Evolutionary conservation across 1,140 invertebrate genomes (phyloP), one percentile per base, ranked within the genome.

Genomic region (Sarcophaga bullata): DNA sequence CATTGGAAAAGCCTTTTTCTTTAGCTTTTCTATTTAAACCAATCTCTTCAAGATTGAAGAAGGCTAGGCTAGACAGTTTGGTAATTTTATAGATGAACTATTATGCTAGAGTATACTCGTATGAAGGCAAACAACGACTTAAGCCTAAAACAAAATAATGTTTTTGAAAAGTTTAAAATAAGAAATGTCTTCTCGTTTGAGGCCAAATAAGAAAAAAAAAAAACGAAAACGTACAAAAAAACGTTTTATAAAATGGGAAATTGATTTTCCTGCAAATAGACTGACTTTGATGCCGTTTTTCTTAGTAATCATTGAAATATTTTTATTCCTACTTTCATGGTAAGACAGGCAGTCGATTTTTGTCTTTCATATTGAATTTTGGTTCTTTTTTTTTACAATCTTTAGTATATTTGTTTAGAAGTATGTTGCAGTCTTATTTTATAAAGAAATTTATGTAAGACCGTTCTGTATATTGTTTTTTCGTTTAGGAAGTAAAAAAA

Each of bases 181-280:
- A 4, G 25, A 37, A 9, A n/a, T 8, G 37, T 50, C n/a, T 9
- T 49, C 3, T 17, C 9, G 15, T 7, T 7, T 62, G 15, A 62
- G 19, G 8, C 19, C 62, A 72, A 17, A 72, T 25, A 17, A 72
- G 0, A n/a, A 19, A 50, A 49, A 7, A 17, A 49, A 76, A 8
- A 8, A 0, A 49, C 47, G 9, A 9, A 15, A 73, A 46, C 47
- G n/a, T n/a, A 11, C 25, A 6, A 10, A 10, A 37, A 73, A 15
- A 46, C 8, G 46, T 47, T 15, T 68, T 17, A 6, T 46, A 76
- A 50, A 50, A 8, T 49, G n/a, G 75, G 49, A 78, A 78, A 78
- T 78, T 78, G 75, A 78, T 78, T 78, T 78, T 50, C 8, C 48
- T 52, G 47, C 75, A 78, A 78, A 78, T 78, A 78, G 75, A 50